Conservation (phyloP, 2,888 invertebrate species). For the Arge pagana region DNA sequence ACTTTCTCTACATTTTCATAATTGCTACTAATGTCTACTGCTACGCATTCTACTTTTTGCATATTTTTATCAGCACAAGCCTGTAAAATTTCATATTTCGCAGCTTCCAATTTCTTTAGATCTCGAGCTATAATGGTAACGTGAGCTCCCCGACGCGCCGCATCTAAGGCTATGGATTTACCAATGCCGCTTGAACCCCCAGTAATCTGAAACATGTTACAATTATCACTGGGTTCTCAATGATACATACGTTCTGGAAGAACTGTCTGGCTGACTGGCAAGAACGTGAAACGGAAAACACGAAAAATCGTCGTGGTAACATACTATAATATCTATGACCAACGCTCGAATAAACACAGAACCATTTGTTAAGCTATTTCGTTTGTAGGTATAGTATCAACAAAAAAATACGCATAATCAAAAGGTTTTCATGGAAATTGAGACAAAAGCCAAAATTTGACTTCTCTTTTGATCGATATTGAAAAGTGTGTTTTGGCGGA, state of each 20-base stretch:
- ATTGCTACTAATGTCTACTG: conserved; percentile 72
- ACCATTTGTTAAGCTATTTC: no score
- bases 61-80: conserved; percentile 55
- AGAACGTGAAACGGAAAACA: no score
- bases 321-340: no score
- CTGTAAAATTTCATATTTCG: conserved; percentile 65
- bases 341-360: no score
- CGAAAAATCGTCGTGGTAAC: no score
- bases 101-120: conserved; percentile 67
- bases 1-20: conserved; percentile 66
- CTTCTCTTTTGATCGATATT: no score
- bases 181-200: conserved; percentile 98
- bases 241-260: not conserved
- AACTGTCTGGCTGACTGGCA: not conserved
- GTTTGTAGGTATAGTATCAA: no score
- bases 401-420: no score
- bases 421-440: no score
- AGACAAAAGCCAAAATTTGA: no score
- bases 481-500: no score
- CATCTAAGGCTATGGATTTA: conserved; percentile 78
- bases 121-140: conserved; percentile 91
- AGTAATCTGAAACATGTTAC: conserved; percentile 66
- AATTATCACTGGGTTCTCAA: not conserved
- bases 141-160: conserved; percentile 79
- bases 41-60: conserved; percentile 68